Evolutionary conservation across 2,888 invertebrate species (phyloP), one percentile per base, ranked within the genome.

Genomic region (Nomada flava): DNA sequence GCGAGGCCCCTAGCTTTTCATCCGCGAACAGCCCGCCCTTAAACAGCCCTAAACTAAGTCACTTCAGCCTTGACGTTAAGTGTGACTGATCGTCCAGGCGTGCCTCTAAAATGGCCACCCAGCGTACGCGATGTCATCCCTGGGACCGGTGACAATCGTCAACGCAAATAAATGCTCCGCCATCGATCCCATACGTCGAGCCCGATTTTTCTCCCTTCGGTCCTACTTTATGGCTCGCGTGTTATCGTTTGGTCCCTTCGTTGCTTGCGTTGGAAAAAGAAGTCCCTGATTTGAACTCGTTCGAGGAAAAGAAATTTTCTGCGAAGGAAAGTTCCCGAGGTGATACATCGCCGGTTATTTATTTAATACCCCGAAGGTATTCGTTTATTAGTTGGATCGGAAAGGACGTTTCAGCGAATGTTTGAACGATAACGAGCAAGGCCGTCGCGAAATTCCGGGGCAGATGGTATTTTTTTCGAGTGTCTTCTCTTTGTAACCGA

Each of bases 21-120:
- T 88, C 85, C 85, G 75, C 81, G 85, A 81, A 80, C 87, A 87
- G 86, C 88, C 91, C 90, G 86, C 90, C 92, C 90, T 91, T 88
- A 89, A 91, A 89, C 91, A 91, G 88, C 91, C 92, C 89, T 91
- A 90, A 92, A 90, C 90, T 88, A 90, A 91, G 91, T 91, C 91
- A 92, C 91, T 92, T 90, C 86, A 89, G 83, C 53, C 75, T 76
- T 89, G 92, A 92, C 91, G 86, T 92, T 90, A 89, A 92, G 92
- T 91, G 91, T 92, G 92, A 91, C 91, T 90, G 92, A 92, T 92
- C 91, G 91, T 89, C 87, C 88, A 83, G 77, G 70, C 89, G 84
- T 83, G 79, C 82, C 85, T 89, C 79, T 82, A 89, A 90, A 90
- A 90, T 90, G 90, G 90, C 89, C 86, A 86, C 89, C 85, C 84